Conservation (phyloP, 2,888 invertebrate species). For the Sminthurides aquaticus region DNA sequence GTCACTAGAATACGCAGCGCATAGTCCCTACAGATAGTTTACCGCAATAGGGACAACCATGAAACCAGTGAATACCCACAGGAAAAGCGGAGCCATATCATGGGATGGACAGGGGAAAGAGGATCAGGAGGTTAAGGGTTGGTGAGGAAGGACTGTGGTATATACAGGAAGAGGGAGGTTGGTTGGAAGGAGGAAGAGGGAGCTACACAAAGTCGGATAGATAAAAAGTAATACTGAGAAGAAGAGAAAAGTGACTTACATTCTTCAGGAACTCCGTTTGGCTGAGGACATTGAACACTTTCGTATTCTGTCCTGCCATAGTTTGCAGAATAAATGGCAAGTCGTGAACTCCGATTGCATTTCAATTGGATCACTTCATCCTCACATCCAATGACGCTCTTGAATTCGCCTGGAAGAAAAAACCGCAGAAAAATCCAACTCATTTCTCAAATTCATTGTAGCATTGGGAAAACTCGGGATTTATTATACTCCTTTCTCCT, state of each 20-base stretch:
- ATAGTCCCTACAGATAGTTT: no score
- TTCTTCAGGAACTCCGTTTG: slow-evolving; percentile 73
- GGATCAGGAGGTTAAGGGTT: background rate
- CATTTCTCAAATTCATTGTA: slow-evolving; percentile 23
- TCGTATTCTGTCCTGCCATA: slow-evolving; percentile 84
- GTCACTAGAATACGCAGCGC: no score
- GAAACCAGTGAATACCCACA: no score
- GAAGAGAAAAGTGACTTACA: slow-evolving; percentile 56
- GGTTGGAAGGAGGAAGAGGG: slow-evolving; percentile 18
- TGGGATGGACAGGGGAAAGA: slow-evolving; percentile 5
- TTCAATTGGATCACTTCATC: slow-evolving; percentile 78
- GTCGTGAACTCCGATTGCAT: slow-evolving; percentile 77
- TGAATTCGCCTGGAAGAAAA: slow-evolving; percentile 71
- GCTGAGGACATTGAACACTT: slow-evolving; percentile 77
- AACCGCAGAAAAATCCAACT: slow-evolving; percentile 18
- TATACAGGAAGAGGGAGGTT: no score
- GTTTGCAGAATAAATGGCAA: slow-evolving; percentile 86
- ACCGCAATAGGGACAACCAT: no score
- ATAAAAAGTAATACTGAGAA: background rate
- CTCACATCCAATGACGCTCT: slow-evolving; percentile 87
- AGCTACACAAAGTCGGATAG: no score
- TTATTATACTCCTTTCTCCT: slow-evolving; percentile 10
- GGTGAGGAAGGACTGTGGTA: slow-evolving; percentile 2
- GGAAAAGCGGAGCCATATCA: no score
- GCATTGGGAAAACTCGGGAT: slow-evolving; percentile 21